Conservation (phyloP, 2,113 vertebrate genomes). For the Willisornis vidua region DNA sequence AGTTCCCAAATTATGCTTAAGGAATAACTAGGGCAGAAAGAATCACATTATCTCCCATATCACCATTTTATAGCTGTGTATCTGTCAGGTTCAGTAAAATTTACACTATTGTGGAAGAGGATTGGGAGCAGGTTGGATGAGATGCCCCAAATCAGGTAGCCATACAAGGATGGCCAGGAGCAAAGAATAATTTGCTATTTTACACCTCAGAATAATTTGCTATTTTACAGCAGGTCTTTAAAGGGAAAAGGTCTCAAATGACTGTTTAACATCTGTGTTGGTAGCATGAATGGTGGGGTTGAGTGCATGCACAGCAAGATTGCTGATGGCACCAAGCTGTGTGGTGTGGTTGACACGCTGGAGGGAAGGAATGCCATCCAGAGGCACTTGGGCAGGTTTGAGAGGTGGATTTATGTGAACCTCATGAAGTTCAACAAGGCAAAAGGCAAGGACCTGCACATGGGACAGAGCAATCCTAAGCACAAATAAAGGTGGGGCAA, state of each 20-base stretch:
- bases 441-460: not conserved
- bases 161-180: not conserved
- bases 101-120: not conserved
- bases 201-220: not conserved
- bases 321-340: not conserved
- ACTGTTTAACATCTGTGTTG: not conserved
- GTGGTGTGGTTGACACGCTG: not conserved
- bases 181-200: not conserved
- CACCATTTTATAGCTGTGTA: not conserved
- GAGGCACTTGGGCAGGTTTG: too few relatives aligned
- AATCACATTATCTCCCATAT: not conserved
- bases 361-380: not conserved
- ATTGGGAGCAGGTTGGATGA: not conserved
- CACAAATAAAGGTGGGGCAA: not conserved
- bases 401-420: too few relatives aligned
- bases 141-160: not conserved
- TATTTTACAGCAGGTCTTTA: not conserved
- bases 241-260: not conserved
- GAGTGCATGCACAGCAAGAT: not conserved
- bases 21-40: slow-evolving; percentile 29
- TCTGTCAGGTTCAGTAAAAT: not conserved
- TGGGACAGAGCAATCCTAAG: not conserved
- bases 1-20: not conserved
- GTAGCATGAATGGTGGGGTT: not conserved
- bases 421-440: not conserved